Percentiles rank a stretch among this genome's conserved stretches.
These are phyloP conservation scores for Hirtodrosophila duncani DNA, from an alignment of 2,888 invertebrate species.

Conservation along the genomic window DNA sequence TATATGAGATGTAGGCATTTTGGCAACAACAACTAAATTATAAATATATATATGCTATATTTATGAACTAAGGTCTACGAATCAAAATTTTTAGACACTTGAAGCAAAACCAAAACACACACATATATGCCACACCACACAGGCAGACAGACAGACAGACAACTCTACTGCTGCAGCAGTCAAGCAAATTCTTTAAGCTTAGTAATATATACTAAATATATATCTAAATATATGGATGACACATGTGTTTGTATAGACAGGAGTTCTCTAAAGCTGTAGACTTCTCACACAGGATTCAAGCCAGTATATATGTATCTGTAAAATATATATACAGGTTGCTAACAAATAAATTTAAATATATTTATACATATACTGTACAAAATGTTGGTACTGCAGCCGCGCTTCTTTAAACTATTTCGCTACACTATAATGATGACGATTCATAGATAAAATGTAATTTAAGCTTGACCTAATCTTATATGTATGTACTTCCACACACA, in stretches of 20 bases:
- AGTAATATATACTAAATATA: too few species aligned
- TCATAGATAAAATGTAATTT: slow-evolving; percentile 25
- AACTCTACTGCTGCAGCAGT: slow-evolving; percentile 24
- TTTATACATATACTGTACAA: slow-evolving; percentile 11
- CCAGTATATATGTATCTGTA: slow-evolving; percentile 11
- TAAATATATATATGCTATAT: slow-evolving; percentile 26
- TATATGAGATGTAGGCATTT: slow-evolving; percentile 48
- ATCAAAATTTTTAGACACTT: slow-evolving; percentile 46
- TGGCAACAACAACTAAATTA: slow-evolving; percentile 21
- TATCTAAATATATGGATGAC: slow-evolving; percentile 36
- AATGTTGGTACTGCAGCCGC: neutral
- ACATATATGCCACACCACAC: slow-evolving; percentile 19
- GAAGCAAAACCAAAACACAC: slow-evolving; percentile 61
- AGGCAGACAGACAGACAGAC: slow-evolving; percentile 8
- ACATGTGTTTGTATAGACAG: slow-evolving; percentile 23
- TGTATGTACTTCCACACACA: slow-evolving; percentile 55
- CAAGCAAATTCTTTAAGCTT: slow-evolving; percentile 36
- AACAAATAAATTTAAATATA: slow-evolving; percentile 6
- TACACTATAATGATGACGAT: neutral
- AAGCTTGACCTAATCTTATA: slow-evolving; percentile 26
- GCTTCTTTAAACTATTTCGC: neutral
- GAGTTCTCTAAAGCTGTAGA: slow-evolving; percentile 18
- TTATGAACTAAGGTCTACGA: slow-evolving; percentile 49
- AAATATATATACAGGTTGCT: too few species aligned
- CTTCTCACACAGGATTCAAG: slow-evolving; percentile 22